Evolutionary conservation across 2,888 invertebrate species (phyloP).

Genomic region (Alloplasta piceator): DNA sequence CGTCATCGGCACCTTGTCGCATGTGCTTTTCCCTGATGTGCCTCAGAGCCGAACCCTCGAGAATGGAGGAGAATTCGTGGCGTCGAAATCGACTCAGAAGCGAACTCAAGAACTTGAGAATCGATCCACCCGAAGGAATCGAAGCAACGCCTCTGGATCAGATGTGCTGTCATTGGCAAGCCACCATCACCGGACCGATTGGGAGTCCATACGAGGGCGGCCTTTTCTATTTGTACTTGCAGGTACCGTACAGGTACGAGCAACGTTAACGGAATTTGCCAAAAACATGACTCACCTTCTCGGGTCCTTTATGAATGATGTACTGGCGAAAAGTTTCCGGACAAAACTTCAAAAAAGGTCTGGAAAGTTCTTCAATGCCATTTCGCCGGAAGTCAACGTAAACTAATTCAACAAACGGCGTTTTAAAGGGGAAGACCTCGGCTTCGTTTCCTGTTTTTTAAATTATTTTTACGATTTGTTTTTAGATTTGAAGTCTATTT

Average conservation of each 20-base stretch:
- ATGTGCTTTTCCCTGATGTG: conserved; percentile 95
- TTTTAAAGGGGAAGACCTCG: too few relatives aligned
- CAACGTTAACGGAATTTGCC: too few relatives aligned
- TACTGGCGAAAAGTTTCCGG: too few relatives aligned
- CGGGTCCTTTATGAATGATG: too few relatives aligned
- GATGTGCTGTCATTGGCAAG: conserved; percentile 96
- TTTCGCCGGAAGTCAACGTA: too few relatives aligned
- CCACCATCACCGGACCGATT: conserved; percentile 94
- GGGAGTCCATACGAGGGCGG: conserved; percentile 98
- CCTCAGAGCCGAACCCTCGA: conserved; percentile 86
- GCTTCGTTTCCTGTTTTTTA: too few relatives aligned
- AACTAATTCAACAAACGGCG: too few relatives aligned
- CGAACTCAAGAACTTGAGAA: conserved; percentile 89
- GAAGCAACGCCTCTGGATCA: conserved; percentile 92
- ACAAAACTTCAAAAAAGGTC: too few relatives aligned
- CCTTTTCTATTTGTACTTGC: conserved; percentile 94
- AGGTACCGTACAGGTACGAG: conserved; percentile 91
- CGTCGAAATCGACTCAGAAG: conserved; percentile 91
- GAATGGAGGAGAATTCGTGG: conserved; percentile 91
- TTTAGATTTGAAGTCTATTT: too few relatives aligned
- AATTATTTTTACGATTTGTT: too few relatives aligned
- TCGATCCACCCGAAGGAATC: conserved; percentile 94
- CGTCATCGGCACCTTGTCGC: conserved; percentile 87
- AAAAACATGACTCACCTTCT: conserved; percentile 50
- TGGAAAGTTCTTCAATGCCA: too few relatives aligned